Percentiles rank a stretch among this genome's conserved stretches.
Evolutionary conservation across 2,113 vertebrate species (phyloP).

Genomic region (Abramis brama): DNA sequence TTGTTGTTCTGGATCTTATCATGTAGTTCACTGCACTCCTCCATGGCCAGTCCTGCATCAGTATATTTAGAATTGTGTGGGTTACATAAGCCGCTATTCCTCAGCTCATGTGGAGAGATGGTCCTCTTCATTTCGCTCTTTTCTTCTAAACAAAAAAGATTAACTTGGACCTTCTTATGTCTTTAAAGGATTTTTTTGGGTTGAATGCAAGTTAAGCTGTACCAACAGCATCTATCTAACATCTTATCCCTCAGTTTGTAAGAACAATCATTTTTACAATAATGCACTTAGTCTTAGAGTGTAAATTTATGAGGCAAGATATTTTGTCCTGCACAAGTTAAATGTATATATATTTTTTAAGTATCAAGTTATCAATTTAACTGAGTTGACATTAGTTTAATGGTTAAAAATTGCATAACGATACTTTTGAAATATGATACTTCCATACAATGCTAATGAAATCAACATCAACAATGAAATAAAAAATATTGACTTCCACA

Average conservation of each 20-base stretch:
- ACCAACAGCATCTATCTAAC: too few relatives aligned
- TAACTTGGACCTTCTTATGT: not conserved
- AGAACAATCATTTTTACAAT: not conserved
- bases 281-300: too few relatives aligned
- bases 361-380: not conserved
- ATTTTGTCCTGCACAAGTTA: not conserved
- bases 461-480: too few relatives aligned
- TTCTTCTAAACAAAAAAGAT: not conserved
- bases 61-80: constrained; percentile 44
- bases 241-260: not conserved
- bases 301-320: not conserved
- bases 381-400: not conserved
- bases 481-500: too few relatives aligned
- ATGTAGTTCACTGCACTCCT: constrained; percentile 35
- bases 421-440: not conserved
- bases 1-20: constrained; percentile 41
- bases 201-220: too few relatives aligned
- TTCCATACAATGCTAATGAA: not conserved
- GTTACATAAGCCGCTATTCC: constrained; percentile 28
- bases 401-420: not conserved
- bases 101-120: constrained; percentile 19
- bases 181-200: not conserved
- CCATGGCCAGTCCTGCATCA: constrained; percentile 39
- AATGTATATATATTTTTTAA: not conserved
- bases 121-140: constrained; percentile 22